A percentile compares a stretch with the other conserved stretches of the same genome.
phyloP scores from a whole-genome alignment of 1,140 invertebrate species.

The Listronotus oregonensis region DNA sequence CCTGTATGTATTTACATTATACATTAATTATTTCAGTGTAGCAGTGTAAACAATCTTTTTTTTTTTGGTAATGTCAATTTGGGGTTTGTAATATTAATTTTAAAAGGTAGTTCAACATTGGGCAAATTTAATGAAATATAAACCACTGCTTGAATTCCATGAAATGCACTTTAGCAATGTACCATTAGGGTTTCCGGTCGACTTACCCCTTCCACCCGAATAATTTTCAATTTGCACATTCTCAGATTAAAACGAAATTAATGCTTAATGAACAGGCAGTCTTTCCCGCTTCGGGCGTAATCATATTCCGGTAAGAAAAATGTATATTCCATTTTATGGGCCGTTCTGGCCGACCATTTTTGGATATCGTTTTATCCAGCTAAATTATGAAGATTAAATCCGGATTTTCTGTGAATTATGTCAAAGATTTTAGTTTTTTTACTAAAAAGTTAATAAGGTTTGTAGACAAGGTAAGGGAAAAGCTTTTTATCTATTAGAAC shows the following conservation, averaged over 20 bases:
- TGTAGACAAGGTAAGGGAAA: too few species aligned
- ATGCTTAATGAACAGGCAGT: slow-evolving; percentile 47
- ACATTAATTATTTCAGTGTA: too few species aligned
- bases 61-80: too few species aligned
- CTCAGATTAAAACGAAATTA: slow-evolving; percentile 48
- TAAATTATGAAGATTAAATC: slow-evolving; percentile 19
- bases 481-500: too few species aligned
- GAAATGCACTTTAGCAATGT: slow-evolving; percentile 13
- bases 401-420: slow-evolving; percentile 14
- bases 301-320: slow-evolving; percentile 35
- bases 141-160: not conserved
- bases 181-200: slow-evolving; percentile 49
- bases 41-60: too few species aligned
- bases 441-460: too few species aligned
- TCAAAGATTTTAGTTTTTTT: slow-evolving; percentile 1
- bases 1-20: too few species aligned
- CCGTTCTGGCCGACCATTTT: slow-evolving; percentile 6
- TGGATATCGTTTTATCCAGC: slow-evolving; percentile 20
- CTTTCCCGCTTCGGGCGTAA: slow-evolving; percentile 18
- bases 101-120: too few species aligned
- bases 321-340: slow-evolving; percentile 27
- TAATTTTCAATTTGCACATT: slow-evolving; percentile 52
- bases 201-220: slow-evolving; percentile 47
- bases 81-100: too few species aligned
- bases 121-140: too few species aligned